Evolutionary conservation across 1,140 invertebrate genomes (phyloP), one percentile per base, ranked within the genome.

Genomic region (Polyergus mexicanus): DNA sequence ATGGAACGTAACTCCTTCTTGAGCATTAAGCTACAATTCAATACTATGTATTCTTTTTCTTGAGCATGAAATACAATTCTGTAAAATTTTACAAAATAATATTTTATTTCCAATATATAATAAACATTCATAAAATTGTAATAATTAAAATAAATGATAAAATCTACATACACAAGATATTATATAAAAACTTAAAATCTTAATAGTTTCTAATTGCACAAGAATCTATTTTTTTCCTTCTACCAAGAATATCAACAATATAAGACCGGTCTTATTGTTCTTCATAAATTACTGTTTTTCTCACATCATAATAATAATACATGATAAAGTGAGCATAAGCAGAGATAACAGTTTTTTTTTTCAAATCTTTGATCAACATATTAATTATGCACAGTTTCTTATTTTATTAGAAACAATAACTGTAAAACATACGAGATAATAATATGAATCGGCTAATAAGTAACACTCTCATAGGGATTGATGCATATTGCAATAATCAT

Each of bases 121-220:
- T 22, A 22, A 60, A 72, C 13, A 60, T 69, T 41, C 32, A 8
- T 72, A 63, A 65, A 22, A 60, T 44, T 83, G 54, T 72, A 72
- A 60, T 62, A 47, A 65, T 77, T 77, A 32, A 74, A 83, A 62
- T 83, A 83, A 83, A 72, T 62, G 72, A 47, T 62, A 47, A 44
- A 60, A 6, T 60, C 16, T 60, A 74, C 8, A 41, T 19, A 16
- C 69, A 35, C 1, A 13, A 66, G 51, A 72, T 28, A 47, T 51
- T 51, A 19, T 51, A 1, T 38, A 56, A 63, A 3, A 32, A 13
- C 3, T 68, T 62, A 1, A 58, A 60, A 81, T 5, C 6, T 72
- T 10, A 74, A 71, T 16, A 56, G 2, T 35, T 25, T 60, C 38
- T 25, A 56, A 74, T 60, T 72, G 25, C 68, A 62, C 25, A 5